Evolutionary conservation across 2,797 vertebrate genomes (phyloP).

Genomic region (Alcedo atthis): DNA sequence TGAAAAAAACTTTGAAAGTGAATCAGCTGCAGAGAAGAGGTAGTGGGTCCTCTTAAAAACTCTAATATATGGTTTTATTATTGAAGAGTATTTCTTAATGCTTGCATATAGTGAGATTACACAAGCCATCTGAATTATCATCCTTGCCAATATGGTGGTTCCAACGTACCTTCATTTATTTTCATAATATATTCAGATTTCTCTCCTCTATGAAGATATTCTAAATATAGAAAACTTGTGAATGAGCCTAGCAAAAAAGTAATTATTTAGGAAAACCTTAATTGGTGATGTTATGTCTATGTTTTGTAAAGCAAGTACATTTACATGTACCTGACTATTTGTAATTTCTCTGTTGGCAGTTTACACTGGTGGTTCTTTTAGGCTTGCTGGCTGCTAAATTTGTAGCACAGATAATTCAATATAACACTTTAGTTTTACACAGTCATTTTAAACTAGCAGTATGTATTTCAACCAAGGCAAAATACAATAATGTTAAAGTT

Average conservation of each 20-base stretch:
- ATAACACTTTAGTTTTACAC: neutral
- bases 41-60: neutral
- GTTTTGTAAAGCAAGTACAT: neutral
- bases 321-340: slow-evolving; percentile 20
- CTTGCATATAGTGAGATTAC: neutral
- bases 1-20: neutral
- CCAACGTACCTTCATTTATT: neutral
- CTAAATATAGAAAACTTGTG: neutral
- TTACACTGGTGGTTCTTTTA: neutral
- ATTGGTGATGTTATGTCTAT: neutral
- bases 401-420: neutral
- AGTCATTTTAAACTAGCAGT: neutral
- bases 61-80: neutral
- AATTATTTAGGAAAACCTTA: neutral
- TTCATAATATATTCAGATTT: neutral
- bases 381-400: slow-evolving; percentile 31
- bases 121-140: neutral
- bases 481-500: neutral
- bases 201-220: neutral
- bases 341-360: neutral
- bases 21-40: neutral
- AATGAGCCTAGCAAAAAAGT: neutral
- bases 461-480: neutral
- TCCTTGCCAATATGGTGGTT: neutral
- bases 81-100: neutral